Evolutionary conservation across 2,113 vertebrate genomes (phyloP), one percentile per base, ranked within the genome.

Genomic region (Chitala chitala): DNA sequence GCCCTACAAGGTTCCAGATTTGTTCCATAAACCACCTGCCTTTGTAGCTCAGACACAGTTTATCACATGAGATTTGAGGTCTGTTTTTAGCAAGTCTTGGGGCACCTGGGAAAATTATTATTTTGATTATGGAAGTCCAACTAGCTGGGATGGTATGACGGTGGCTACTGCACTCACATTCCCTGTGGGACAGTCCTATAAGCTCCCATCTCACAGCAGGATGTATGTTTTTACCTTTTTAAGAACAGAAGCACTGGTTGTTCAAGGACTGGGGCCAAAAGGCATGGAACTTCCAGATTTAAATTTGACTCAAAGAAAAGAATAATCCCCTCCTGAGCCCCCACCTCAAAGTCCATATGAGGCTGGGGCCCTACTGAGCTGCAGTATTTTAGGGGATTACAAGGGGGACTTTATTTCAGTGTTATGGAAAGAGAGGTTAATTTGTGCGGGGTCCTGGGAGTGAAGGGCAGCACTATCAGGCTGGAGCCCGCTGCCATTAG

Each of bases 261-360:
- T 33, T 31, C 58, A 71, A 69, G 73, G 71, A 73, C 63, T 58
- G 46, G n/a, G 59, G 50, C 42, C 58, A 36, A 76, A 71, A 20
- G 31, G 72, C 31, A 22, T 7, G 26, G 66, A 51, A 42, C 50
- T 29, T 59, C 54, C 53, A 29, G 66, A 75, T 76, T 70, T 70
- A 74, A 81, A 58, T n/a, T n/a, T n/a, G 79, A 79, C 74, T 77
- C 71, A 77, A 69, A 84, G 77, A 61, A 72, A 51, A 69, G 77
- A 78, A 54, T 77, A 77, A 79, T 78, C 69, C 70, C 78, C 44
- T 31, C 48, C 55, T 76, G 77, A 77, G 75, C 69, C 55, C 20
- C 54, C 70, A 26, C 50, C 70, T 50, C 69, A 61, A 66, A 44
- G 50, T 70, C 13, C 13, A 69, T 56, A 59, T 59, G 40, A 40